Evolutionary conservation across 1,140 invertebrate genomes (phyloP).

Genomic region (Neodiprion lecontei): DNA sequence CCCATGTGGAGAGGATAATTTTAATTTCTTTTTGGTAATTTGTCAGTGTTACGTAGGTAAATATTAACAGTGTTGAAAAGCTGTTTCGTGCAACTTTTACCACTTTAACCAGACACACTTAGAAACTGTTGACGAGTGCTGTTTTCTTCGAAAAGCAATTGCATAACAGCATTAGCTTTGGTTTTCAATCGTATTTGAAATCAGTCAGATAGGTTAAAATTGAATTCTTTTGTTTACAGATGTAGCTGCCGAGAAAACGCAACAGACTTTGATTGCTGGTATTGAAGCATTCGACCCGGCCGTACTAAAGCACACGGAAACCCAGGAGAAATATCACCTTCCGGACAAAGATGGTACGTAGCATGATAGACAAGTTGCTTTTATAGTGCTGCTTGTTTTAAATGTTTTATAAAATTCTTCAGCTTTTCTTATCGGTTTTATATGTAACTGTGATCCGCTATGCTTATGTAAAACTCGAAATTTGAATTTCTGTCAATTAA

Average conservation of each 20-base stretch:
- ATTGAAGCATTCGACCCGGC: slow-evolving; percentile 84
- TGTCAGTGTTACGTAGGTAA: too few relatives aligned
- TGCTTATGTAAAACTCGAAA: too few relatives aligned
- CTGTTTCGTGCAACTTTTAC: too few relatives aligned
- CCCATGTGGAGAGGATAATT: too few relatives aligned
- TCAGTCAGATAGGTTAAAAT: neutral
- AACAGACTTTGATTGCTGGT: slow-evolving; percentile 79
- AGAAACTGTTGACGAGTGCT: neutral
- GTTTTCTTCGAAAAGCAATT: neutral
- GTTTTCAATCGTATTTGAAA: neutral
- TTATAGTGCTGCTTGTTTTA: slow-evolving; percentile 7
- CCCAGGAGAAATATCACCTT: slow-evolving; percentile 91
- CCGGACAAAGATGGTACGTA: slow-evolving; percentile 91
- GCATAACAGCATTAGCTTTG: neutral
- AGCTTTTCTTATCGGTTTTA: slow-evolving; percentile 12
- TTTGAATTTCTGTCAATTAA: too few relatives aligned
- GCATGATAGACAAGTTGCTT: slow-evolving; percentile 9
- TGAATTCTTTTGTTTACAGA: slow-evolving; percentile 65
- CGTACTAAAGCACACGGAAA: slow-evolving; percentile 90
- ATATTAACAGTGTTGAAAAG: too few relatives aligned
- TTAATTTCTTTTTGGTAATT: too few relatives aligned
- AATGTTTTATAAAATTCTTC: slow-evolving; percentile 19
- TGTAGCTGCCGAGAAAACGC: slow-evolving; percentile 85
- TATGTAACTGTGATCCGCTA: too few relatives aligned
- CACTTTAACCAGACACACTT: neutral